Evolutionary conservation across 2,888 invertebrate genomes (phyloP).

Genomic region (Microctonus aethiopoides): DNA sequence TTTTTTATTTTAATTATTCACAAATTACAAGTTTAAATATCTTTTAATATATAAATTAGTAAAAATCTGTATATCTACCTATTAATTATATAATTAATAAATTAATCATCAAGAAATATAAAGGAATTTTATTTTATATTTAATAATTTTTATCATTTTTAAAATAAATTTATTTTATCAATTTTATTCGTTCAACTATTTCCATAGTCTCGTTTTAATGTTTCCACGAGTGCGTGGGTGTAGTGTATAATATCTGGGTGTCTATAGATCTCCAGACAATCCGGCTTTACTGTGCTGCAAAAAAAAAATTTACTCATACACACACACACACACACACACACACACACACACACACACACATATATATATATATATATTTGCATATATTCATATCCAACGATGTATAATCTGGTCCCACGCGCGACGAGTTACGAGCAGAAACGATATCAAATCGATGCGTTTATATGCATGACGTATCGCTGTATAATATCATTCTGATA

Average conservation of each 20-base stretch:
- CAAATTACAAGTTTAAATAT: too few relatives aligned
- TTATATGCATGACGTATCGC: background rate
- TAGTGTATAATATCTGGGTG: too few relatives aligned
- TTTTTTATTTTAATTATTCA: too few relatives aligned
- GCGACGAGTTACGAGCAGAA: background rate
- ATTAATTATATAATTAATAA: too few relatives aligned
- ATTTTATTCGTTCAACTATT: background rate
- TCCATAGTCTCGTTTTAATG: background rate
- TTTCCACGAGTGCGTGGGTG: background rate
- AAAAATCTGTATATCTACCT: too few relatives aligned
- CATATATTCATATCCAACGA: background rate
- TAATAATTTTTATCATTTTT: background rate
- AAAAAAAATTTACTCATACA: too few relatives aligned
- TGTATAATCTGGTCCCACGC: background rate
- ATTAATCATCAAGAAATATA: too few relatives aligned
- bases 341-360: too few relatives aligned
- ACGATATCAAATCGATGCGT: conserved; percentile 1
- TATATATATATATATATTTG: background rate
- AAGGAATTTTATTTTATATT: background rate
- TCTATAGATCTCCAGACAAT: background rate
- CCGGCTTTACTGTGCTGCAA: background rate
- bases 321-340: too few relatives aligned
- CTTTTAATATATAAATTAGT: too few relatives aligned
- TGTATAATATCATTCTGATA: background rate
- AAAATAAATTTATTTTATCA: background rate